Conservation (phyloP, 1,140 invertebrate genomes). For the Colletes gigas region DNA sequence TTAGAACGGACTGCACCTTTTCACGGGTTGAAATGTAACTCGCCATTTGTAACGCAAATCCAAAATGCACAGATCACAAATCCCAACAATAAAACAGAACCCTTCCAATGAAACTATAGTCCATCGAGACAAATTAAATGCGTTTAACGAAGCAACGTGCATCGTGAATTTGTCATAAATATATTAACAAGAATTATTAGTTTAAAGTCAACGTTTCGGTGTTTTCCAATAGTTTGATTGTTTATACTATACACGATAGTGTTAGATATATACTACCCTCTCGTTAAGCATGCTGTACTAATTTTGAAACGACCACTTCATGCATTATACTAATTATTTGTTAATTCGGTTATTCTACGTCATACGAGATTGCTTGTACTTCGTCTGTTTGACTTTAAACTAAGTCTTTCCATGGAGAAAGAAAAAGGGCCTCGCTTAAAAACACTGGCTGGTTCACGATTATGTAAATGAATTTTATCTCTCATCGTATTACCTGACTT, state of each 20-base stretch:
- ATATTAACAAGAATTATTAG: constrained; percentile 49
- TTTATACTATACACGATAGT: background rate
- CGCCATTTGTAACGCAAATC: constrained; percentile 53
- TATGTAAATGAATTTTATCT: background rate
- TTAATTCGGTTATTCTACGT: constrained; percentile 17
- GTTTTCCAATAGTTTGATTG: background rate
- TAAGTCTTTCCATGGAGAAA: constrained; percentile 21
- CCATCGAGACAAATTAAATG: background rate
- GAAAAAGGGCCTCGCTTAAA: constrained; percentile 3
- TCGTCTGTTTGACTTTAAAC: constrained; percentile 66
- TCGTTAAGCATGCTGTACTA: constrained; percentile 58
- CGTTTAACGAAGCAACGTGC: constrained; percentile 1
- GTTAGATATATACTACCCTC: constrained; percentile 34
- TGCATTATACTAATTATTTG: constrained; percentile 50
- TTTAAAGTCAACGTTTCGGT: constrained; percentile 68
- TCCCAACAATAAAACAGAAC: background rate
- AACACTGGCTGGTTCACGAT: background rate
- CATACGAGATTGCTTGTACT: background rate
- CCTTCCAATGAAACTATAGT: no score
- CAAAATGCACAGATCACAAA: constrained; percentile 36
- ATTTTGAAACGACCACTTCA: constrained; percentile 45
- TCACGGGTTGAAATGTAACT: constrained; percentile 32
- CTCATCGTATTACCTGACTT: background rate
- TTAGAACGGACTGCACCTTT: background rate
- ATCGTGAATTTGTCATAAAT: constrained; percentile 43